These are phyloP conservation scores for Elymnias hypermnestra DNA, from an alignment of 1,140 invertebrate genomes.

Conservation along the genomic window DNA sequence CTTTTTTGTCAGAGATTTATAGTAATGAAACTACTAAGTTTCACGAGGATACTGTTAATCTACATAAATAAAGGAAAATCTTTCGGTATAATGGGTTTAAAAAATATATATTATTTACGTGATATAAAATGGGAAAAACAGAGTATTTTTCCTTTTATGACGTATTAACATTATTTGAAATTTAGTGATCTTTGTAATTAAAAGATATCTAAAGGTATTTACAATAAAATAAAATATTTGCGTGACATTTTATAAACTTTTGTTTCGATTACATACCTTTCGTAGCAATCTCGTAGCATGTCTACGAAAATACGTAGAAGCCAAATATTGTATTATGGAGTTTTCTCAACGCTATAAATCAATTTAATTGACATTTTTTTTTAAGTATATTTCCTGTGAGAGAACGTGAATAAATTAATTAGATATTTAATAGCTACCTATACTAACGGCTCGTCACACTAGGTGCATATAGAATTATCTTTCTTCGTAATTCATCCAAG, in stretches of 20 bases:
- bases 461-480: slow-evolving; percentile 34
- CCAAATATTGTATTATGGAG: neutral
- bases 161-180: no score
- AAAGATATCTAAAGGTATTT: no score
- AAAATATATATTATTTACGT: no score
- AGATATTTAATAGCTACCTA: slow-evolving; percentile 9
- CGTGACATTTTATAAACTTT: neutral
- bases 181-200: no score
- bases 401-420: neutral
- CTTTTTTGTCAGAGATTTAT: no score
- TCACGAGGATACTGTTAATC: no score
- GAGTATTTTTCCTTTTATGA: no score
- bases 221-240: neutral
- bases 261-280: slow-evolving; percentile 3
- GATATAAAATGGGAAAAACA: no score
- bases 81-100: no score
- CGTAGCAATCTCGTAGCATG: slow-evolving; percentile 57
- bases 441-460: slow-evolving; percentile 34
- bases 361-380: neutral
- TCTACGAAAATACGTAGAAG: slow-evolving; percentile 54
- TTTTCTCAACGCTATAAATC: neutral
- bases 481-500: slow-evolving; percentile 36
- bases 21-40: no score
- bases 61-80: no score
- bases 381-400: neutral